Conservation (phyloP, 2,888 invertebrate genomes). For the Cotesia congregata region DNA sequence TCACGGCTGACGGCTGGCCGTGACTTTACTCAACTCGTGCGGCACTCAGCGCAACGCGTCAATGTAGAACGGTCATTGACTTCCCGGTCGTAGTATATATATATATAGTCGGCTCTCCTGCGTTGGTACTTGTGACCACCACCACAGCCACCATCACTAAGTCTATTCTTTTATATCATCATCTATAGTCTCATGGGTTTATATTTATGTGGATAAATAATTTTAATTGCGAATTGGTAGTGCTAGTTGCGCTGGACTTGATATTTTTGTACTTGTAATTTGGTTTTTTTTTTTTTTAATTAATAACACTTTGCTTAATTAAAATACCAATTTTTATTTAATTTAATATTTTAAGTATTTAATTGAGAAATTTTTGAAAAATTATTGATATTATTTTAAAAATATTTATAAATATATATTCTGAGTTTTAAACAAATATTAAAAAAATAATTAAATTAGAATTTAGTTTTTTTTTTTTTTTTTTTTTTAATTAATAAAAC, state of each 20-base stretch:
- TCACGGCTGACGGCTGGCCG: conserved; percentile 69
- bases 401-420: no score
- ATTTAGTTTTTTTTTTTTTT: background rate
- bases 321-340: no score
- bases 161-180: background rate
- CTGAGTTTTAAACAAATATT: no score
- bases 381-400: no score
- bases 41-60: conserved; percentile 67
- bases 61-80: conserved; percentile 71
- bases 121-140: conserved; percentile 33
- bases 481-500: background rate
- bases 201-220: background rate
- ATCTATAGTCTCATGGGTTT: background rate
- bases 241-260: background rate
- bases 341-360: no score
- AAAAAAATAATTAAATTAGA: background rate
- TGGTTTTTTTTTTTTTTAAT: background rate
- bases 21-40: conserved; percentile 69
- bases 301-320: no score
- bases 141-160: conserved; percentile 30
- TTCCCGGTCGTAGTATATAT: conserved; percentile 46
- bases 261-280: background rate
- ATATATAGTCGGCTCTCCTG: conserved; percentile 31
- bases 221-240: background rate
- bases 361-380: no score